Percentiles rank a stretch among this genome's conserved stretches.
Evolutionary conservation across 2,797 vertebrate genomes (phyloP).

Genomic region (Petrocephalus sullivani): DNA sequence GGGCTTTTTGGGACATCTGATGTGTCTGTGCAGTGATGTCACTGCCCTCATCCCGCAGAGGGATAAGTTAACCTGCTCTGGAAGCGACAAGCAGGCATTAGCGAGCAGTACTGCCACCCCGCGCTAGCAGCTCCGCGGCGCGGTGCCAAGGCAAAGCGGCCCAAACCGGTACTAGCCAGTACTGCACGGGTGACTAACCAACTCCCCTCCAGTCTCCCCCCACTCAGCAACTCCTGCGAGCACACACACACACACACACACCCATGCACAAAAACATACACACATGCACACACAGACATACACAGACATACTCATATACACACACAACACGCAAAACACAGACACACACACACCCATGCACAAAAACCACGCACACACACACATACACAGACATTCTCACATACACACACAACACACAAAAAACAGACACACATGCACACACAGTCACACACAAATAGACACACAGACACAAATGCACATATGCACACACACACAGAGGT

Average conservation of each 20-base stretch:
- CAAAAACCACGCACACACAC: background rate
- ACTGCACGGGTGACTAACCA: conserved; percentile 28
- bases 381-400: too few species aligned
- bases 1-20: background rate
- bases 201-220: conserved; percentile 23
- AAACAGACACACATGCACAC: background rate
- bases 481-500: too few species aligned
- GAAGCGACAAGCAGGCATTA: conserved; percentile 42
- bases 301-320: too few species aligned
- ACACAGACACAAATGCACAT: too few species aligned
- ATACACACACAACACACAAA: background rate
- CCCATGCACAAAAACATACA: background rate
- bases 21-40: background rate
- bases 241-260: conserved; percentile 31
- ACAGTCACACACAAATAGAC: background rate
- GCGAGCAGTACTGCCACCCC: conserved; percentile 23
- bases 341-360: background rate
- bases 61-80: conserved; percentile 18
- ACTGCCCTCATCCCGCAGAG: background rate
- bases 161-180: conserved; percentile 61
- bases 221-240: conserved; percentile 39
- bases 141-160: conserved; percentile 52
- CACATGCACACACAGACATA: too few species aligned
- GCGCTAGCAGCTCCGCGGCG: conserved; percentile 34
- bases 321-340: background rate